Conservation (phyloP, 2,888 invertebrate genomes). For the Gisinianus flammeolus region DNA sequence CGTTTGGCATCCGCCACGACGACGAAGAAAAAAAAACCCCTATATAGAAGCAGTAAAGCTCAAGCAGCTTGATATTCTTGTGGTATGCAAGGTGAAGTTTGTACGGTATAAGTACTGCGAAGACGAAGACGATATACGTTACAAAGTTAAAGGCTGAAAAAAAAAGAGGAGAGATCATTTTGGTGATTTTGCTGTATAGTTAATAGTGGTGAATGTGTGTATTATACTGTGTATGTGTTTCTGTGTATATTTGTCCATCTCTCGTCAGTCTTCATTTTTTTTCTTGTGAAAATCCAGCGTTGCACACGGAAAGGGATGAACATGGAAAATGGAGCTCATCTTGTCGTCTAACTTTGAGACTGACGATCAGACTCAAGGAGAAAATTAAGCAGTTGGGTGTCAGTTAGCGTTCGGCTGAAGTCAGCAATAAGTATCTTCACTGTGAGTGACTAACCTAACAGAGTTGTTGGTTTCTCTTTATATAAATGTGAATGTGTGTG, state of each 20-base stretch:
- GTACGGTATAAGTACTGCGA: no score
- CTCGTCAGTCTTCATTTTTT: no score
- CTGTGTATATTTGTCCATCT: no score
- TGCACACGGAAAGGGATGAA: neutral
- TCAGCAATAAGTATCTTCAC: neutral
- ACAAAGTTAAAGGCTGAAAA: neutral
- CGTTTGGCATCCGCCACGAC: neutral
- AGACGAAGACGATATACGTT: no score
- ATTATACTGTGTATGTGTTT: no score
- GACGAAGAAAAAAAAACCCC: constrained; percentile 1
- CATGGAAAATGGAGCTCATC: constrained; percentile 16
- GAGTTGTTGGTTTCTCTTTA: neutral
- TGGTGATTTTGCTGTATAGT: neutral
- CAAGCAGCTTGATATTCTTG: neutral
- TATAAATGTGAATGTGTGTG: no score
- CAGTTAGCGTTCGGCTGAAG: constrained; percentile 8
- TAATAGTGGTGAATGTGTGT: neutral
- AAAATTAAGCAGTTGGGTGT: constrained; percentile 39
- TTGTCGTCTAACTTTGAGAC: constrained; percentile 1
- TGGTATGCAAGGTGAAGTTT: neutral
- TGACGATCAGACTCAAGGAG: constrained; percentile 11
- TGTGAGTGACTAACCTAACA: neutral
- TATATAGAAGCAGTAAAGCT: no score
- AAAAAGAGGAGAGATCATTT: neutral
- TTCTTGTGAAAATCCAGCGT: no score